Evolutionary conservation across 2,888 invertebrate genomes (phyloP), one percentile per base, ranked within the genome.

Genomic region (Rapana venosa): DNA sequence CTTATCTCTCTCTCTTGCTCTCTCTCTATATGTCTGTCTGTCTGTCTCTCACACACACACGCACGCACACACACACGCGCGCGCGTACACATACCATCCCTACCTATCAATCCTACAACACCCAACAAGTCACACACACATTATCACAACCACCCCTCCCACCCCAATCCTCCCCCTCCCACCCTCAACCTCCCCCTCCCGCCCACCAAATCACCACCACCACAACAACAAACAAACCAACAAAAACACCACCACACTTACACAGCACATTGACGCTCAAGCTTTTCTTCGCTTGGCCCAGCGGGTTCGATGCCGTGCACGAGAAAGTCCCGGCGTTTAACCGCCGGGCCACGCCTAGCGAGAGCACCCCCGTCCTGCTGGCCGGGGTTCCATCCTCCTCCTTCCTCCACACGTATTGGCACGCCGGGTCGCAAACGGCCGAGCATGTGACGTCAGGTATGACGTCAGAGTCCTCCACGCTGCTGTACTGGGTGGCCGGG

Each of bases 391-490:
- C 79, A 20, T 4, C 86, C 36, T 87, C 79, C 1, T 87, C 77
- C 56, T 90, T 91, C 84, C 66, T 66, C 90, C 90, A 91, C 58
- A n/a, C 35, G 61, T 84, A 89, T 36, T 30, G 35, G 70, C 91
- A 91, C 4, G 74, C 66, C 17, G 91, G 91, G n/a, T 90, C 88
- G 35, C 91, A 91, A 26, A 56, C 20, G 32, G 91, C 91, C 1
- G 61, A 26, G 36, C 91, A 91, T 36, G n/a, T 77, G 35, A 91
- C 86, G 30, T 88, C 90, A 35, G 91, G 91, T 66, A 91, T 81
- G 70, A 74, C 74, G 22, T 87, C 90, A 0, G 13, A 47, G 20
- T 79, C 88, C 20, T 87, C 87, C 26, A 85, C 86, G 47, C 87
- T 32, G 22, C 26, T 79, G 90, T 91, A 91, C 17, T 30, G 32